A percentile compares a stretch with the other conserved stretches of the same genome.
These are phyloP conservation scores for Bombyx mori DNA, from an alignment of 1,140 invertebrate species.

Conservation along the genomic window DNA sequence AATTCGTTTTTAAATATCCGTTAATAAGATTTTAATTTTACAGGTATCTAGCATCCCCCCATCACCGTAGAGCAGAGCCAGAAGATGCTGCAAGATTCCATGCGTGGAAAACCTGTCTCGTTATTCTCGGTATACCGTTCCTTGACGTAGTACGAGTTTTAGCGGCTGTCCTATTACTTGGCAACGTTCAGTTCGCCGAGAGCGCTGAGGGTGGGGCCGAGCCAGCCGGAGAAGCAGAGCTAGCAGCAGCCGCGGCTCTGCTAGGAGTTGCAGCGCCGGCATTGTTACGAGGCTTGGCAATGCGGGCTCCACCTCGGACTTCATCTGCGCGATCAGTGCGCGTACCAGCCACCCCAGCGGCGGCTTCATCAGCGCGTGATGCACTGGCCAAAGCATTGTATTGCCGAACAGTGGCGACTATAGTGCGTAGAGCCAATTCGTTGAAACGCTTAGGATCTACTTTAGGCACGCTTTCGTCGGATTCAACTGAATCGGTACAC, in stretches of 20 bases:
- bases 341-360: constrained; percentile 83
- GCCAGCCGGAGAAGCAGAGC: constrained; percentile 82
- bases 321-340: constrained; percentile 83
- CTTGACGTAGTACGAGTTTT: constrained; percentile 93
- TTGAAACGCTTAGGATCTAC: constrained; percentile 90
- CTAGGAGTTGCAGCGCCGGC: constrained; percentile 89
- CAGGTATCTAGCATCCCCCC: constrained; percentile 81
- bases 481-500: constrained; percentile 92
- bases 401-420: constrained; percentile 94
- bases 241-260: constrained; percentile 88
- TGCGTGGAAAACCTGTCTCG: constrained; percentile 91
- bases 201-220: constrained; percentile 59
- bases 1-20: no score
- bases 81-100: constrained; percentile 75
- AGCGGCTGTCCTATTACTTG: constrained; percentile 90
- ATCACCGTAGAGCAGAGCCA: constrained; percentile 70
- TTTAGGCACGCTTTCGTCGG: constrained; percentile 89
- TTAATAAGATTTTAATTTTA: background rate
- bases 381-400: constrained; percentile 93
- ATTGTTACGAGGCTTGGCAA: constrained; percentile 89
- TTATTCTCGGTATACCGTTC: constrained; percentile 93
- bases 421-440: constrained; percentile 92
- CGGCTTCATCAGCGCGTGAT: constrained; percentile 88
- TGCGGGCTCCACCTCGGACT: constrained; percentile 83
- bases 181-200: constrained; percentile 92